Evolutionary conservation across 2,888 invertebrate species (phyloP).

Genomic region (Ligdia adustata): DNA sequence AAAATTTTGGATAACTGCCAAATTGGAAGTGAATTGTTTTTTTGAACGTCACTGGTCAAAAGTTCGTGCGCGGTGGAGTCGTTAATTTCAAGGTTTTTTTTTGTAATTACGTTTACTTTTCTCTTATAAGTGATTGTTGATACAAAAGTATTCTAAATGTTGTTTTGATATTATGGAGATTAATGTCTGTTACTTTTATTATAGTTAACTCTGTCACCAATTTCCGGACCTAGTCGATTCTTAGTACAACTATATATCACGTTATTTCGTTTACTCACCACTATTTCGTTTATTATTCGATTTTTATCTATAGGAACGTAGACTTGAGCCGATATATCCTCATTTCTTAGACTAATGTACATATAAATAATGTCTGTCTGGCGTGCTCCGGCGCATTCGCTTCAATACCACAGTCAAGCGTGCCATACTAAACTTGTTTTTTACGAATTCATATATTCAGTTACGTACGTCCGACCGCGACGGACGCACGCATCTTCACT

Average conservation of each 20-base stretch:
- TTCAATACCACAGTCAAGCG: slow-evolving; percentile 56
- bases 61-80: too few relatives aligned
- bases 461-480: slow-evolving; percentile 37
- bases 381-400: slow-evolving; percentile 42
- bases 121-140: too few relatives aligned
- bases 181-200: too few relatives aligned
- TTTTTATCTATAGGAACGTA: slow-evolving; percentile 6
- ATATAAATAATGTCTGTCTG: slow-evolving; percentile 44
- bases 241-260: too few relatives aligned
- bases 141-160: too few relatives aligned
- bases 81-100: too few relatives aligned
- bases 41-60: too few relatives aligned
- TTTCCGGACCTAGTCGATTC: slow-evolving; percentile 11
- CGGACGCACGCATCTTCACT: slow-evolving; percentile 40
- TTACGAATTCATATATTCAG: slow-evolving; percentile 38
- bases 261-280: too few relatives aligned
- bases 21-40: too few relatives aligned
- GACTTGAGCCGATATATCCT: slow-evolving; percentile 1
- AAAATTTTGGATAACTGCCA: too few relatives aligned
- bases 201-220: slow-evolving; percentile 2
- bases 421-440: slow-evolving; percentile 31
- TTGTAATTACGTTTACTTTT: too few relatives aligned
- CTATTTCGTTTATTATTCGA: not conserved
- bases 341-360: slow-evolving; percentile 11
- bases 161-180: too few relatives aligned